phyloP scores from a whole-genome alignment of 1,140 invertebrate genomes.

The Drosophila funebris region DNA sequence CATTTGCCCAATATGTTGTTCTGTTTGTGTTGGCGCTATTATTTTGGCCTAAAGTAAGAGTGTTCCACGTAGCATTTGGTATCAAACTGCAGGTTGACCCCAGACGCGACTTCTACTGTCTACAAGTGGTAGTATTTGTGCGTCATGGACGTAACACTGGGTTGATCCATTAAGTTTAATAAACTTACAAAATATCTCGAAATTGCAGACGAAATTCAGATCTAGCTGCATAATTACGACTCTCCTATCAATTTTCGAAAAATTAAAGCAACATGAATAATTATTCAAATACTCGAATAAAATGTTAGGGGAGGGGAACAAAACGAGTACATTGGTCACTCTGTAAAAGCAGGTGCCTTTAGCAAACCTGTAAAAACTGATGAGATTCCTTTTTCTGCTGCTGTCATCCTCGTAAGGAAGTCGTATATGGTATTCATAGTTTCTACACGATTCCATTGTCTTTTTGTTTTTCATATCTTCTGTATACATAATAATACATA shows the following conservation, averaged over 20 bases:
- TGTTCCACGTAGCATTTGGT: slow-evolving; percentile 53
- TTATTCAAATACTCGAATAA: slow-evolving; percentile 6
- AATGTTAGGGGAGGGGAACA: not conserved
- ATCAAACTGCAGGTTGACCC: slow-evolving; percentile 33
- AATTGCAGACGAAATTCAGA: slow-evolving; percentile 15
- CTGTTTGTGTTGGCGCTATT: slow-evolving; percentile 42
- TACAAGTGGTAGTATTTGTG: not conserved
- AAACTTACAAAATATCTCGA: slow-evolving; percentile 34
- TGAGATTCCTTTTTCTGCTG: slow-evolving; percentile 4
- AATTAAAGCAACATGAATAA: not conserved
- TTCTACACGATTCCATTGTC: slow-evolving; percentile 20
- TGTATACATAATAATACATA: slow-evolving; percentile 34
- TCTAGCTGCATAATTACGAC: slow-evolving; percentile 10
- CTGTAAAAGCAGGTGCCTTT: slow-evolving; percentile 36
- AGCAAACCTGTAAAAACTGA: slow-evolving; percentile 36
- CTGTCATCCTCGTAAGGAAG: not conserved
- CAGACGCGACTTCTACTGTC: slow-evolving; percentile 1
- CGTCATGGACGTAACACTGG: not conserved
- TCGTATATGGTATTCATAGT: slow-evolving; percentile 15
- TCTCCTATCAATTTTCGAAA: not conserved
- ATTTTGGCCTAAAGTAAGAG: slow-evolving; percentile 61
- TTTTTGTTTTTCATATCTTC: slow-evolving; percentile 4
- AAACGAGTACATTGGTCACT: slow-evolving; percentile 24
- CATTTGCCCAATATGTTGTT: slow-evolving; percentile 30
- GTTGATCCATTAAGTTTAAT: slow-evolving; percentile 22